Percentiles rank a stretch among this genome's conserved stretches.
phyloP scores from a whole-genome alignment of 2,113 vertebrate species.

The Aplodontia rufa region DNA sequence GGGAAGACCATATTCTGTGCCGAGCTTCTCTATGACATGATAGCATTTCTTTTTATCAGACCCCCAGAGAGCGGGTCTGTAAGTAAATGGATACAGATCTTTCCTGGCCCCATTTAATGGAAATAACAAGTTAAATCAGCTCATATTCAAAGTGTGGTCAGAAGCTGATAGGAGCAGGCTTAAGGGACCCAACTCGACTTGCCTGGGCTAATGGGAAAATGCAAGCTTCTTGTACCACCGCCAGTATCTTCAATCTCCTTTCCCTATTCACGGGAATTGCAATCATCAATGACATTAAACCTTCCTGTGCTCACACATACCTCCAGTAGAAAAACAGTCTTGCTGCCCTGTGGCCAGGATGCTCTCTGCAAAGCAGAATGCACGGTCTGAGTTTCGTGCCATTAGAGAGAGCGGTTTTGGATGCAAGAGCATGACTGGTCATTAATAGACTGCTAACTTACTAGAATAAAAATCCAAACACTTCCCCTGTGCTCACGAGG shows the following conservation, averaged over 20 bases:
- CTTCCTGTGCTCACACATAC: constrained; percentile 45
- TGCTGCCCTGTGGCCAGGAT: not conserved
- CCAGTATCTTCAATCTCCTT: constrained; percentile 48
- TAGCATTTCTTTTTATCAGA: constrained; percentile 63
- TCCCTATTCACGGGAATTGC: constrained; percentile 66
- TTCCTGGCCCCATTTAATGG: constrained; percentile 67
- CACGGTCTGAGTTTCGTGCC: constrained; percentile 7
- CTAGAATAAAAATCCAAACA: constrained; percentile 47
- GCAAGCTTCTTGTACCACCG: constrained; percentile 60
- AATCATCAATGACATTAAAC: constrained; percentile 64
- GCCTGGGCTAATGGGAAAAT: constrained; percentile 60
- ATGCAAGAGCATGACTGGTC: not conserved
- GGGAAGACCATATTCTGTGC: not conserved
- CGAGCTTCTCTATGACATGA: constrained; percentile 18
- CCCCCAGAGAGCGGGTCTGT: constrained; percentile 58
- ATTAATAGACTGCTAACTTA: constrained; percentile 52
- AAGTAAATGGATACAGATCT: constrained; percentile 62
- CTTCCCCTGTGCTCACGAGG: constrained; percentile 47
- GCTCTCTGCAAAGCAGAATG: constrained; percentile 44
- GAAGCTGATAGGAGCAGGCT: constrained; percentile 69
- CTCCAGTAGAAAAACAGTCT: constrained; percentile 61
- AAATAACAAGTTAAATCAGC: constrained; percentile 76
- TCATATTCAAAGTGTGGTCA: constrained; percentile 66
- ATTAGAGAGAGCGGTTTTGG: constrained; percentile 45
- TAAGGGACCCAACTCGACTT: constrained; percentile 59